Conservation (phyloP, 2,888 invertebrate genomes). For the Drosophila mercatorum region DNA sequence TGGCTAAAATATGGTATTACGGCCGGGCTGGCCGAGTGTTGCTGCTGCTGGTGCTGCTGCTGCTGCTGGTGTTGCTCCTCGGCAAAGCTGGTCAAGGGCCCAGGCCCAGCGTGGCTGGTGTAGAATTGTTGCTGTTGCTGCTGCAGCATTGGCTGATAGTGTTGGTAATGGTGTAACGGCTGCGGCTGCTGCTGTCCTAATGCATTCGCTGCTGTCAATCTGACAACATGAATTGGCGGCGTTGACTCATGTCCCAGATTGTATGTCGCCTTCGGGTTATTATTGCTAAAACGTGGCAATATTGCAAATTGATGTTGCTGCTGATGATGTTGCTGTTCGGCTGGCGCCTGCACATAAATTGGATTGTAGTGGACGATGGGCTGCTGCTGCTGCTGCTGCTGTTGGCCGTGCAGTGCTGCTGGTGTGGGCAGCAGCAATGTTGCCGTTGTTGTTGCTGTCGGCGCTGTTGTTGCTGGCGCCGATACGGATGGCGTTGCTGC, state of each 20-base stretch:
- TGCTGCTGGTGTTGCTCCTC: constrained; percentile 42
- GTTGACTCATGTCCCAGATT: constrained; percentile 66
- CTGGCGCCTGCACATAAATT: constrained; percentile 71
- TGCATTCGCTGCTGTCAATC: constrained; percentile 70
- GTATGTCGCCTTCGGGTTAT: constrained; percentile 70
- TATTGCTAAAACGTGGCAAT: constrained; percentile 74
- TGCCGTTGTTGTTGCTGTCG: constrained; percentile 39
- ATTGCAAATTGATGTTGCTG: constrained; percentile 72
- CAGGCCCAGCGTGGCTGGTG: constrained; percentile 26
- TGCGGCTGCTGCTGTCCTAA: constrained; percentile 52
- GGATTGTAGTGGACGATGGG: constrained; percentile 79
- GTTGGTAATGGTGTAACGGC: constrained; percentile 63
- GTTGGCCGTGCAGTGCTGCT: constrained; percentile 38
- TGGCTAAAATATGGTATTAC: constrained; percentile 76
- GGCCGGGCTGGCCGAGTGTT: constrained; percentile 42
- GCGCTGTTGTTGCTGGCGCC: constrained; percentile 47
- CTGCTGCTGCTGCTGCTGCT: constrained; percentile 42
- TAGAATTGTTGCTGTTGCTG: constrained; percentile 40
- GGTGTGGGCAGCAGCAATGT: constrained; percentile 39
- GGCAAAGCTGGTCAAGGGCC: constrained; percentile 30
- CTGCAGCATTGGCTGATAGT: constrained; percentile 48
- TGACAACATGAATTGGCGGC: constrained; percentile 71
- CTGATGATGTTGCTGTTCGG: constrained; percentile 55
- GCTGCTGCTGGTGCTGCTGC: constrained; percentile 32
- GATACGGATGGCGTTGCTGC: constrained; percentile 34